Evolutionary conservation across 2,113 vertebrate species (phyloP).

Genomic region (Callipepla californica): DNA sequence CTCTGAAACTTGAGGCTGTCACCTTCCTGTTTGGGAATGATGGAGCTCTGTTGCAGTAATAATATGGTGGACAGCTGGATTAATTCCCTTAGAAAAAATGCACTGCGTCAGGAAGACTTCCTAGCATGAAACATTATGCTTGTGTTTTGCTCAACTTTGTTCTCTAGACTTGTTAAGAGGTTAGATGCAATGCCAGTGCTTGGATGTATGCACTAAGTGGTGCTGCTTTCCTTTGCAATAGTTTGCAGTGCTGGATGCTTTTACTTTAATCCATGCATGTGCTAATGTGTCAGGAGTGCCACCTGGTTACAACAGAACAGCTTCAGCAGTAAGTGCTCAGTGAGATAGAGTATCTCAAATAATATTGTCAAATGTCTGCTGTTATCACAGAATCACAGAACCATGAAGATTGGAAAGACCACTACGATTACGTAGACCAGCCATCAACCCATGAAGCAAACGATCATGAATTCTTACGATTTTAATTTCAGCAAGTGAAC

Average conservation of each 20-base stretch:
- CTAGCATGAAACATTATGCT: background rate
- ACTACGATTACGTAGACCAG: too few relatives aligned
- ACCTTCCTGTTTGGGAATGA: background rate
- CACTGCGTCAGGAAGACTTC: background rate
- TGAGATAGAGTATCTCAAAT: background rate
- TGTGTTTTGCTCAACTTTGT: background rate
- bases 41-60: constrained; percentile 28
- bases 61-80: background rate
- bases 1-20: too few relatives aligned
- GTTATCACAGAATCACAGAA: background rate
- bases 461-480: background rate
- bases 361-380: background rate
- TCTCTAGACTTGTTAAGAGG: background rate
- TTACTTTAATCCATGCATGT: background rate
- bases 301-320: background rate
- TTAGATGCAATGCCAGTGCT: background rate
- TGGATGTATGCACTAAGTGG: rapidly evolving
- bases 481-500: constrained; percentile 9
- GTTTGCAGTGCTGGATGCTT: background rate
- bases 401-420: too few relatives aligned
- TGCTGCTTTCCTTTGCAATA: background rate
- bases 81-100: background rate
- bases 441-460: too few relatives aligned
- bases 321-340: background rate
- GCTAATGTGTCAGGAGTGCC: background rate